Evolutionary conservation across 2,113 vertebrate species (phyloP).

Genomic region (Passer montanus): DNA sequence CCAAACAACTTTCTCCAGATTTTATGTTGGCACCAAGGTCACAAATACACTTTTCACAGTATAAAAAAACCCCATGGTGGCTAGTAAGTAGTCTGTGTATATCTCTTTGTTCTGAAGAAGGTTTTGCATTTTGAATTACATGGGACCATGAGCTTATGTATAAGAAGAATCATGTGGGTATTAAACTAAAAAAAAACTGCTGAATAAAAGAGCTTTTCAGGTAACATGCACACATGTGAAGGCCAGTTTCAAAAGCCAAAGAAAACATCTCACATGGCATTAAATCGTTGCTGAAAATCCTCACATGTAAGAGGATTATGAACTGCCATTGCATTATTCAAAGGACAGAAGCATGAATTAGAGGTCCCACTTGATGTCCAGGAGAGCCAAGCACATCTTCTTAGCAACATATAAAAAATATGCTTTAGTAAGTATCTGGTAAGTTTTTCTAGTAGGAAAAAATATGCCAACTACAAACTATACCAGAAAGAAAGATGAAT

Average conservation of each 20-base stretch:
- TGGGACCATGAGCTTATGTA: background rate
- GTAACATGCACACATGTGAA: background rate
- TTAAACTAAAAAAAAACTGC: background rate
- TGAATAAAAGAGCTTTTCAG: background rate
- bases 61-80: background rate
- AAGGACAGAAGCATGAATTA: constrained; percentile 46
- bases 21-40: background rate
- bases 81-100: background rate
- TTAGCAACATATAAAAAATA: background rate
- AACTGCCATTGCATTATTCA: constrained; percentile 41
- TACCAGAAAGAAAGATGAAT: background rate
- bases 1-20: background rate
- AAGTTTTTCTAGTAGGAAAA: background rate
- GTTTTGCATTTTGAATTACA: constrained; percentile 8
- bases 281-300: constrained; percentile 35
- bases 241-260: background rate
- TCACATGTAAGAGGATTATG: constrained; percentile 31
- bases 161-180: background rate
- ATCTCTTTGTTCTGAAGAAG: background rate
- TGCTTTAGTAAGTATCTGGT: background rate
- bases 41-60: background rate
- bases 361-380: constrained; percentile 24
- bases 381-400: background rate
- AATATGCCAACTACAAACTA: background rate
- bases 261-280: background rate